A percentile compares a stretch with the other conserved stretches of the same genome.
Evolutionary conservation across 1,140 invertebrate genomes (phyloP).

Genomic region (Harpegnathos saltator): DNA sequence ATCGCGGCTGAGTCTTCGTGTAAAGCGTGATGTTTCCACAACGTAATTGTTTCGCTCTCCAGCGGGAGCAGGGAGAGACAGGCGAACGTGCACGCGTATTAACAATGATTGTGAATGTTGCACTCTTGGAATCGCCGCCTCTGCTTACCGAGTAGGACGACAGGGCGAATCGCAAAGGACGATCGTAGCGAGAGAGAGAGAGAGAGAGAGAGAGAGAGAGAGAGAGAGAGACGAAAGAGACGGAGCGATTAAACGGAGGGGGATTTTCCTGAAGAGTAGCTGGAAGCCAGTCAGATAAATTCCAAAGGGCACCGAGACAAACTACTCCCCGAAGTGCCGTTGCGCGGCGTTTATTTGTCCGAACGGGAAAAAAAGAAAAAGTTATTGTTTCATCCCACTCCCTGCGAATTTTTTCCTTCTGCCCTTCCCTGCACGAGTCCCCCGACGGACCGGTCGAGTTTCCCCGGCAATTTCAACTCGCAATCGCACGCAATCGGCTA

Average conservation of each 20-base stretch:
- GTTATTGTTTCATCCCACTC: constrained; percentile 64
- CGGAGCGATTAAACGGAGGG: not conserved
- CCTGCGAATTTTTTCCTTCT: constrained; percentile 48
- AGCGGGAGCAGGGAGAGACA: too few relatives aligned
- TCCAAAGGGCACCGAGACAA: constrained; percentile 59
- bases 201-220: too few relatives aligned
- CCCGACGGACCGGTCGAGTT: constrained; percentile 40
- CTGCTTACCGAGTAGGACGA: too few relatives aligned
- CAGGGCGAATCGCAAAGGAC: not conserved
- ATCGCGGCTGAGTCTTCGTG: not conserved
- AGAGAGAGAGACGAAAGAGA: too few relatives aligned
- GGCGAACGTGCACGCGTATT: too few relatives aligned
- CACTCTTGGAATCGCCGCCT: too few relatives aligned
- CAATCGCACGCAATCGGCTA: constrained; percentile 24
- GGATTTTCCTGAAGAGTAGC: constrained; percentile 36
- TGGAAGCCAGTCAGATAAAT: constrained; percentile 60
- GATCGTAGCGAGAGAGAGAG: too few relatives aligned
- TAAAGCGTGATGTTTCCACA: too few relatives aligned
- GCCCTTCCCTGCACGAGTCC: constrained; percentile 21
- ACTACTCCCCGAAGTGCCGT: constrained; percentile 66
- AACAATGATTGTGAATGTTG: too few relatives aligned
- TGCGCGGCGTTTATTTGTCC: constrained; percentile 61
- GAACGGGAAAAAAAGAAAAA: constrained; percentile 41
- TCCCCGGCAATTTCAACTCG: constrained; percentile 17
- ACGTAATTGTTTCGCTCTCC: not conserved